A percentile compares a stretch with the other conserved stretches of the same genome.
phyloP scores from a whole-genome alignment of 2,797 vertebrate genomes.

The Erithacus rubecula region DNA sequence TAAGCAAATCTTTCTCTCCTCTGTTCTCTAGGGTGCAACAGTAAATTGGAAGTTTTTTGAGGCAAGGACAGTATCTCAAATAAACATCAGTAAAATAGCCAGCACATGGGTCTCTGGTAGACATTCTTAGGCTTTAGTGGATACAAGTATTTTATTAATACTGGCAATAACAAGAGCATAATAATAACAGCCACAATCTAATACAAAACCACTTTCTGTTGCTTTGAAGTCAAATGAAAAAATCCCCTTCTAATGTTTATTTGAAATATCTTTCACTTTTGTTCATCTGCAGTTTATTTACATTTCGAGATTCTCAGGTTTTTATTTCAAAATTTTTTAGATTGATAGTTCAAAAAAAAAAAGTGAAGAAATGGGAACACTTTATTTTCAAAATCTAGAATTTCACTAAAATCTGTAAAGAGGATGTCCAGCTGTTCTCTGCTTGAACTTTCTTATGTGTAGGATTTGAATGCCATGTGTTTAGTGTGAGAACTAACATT shows the following conservation, averaged over 20 bases:
- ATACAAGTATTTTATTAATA: constrained; percentile 33
- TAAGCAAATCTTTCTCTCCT: neutral
- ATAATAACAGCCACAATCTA: neutral
- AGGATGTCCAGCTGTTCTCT: neutral
- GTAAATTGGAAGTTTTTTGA: constrained; percentile 16
- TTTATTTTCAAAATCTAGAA: constrained; percentile 52
- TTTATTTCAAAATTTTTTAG: constrained; percentile 17
- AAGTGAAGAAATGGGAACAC: neutral
- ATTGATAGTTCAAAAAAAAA: neutral
- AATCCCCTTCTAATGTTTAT: neutral
- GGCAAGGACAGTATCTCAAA: constrained; percentile 29
- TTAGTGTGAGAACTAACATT: neutral
- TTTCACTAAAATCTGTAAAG: constrained; percentile 17
- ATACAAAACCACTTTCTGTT: neutral
- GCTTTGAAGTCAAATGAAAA: neutral
- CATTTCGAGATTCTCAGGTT: neutral
- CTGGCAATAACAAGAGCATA: neutral
- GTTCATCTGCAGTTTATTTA: constrained; percentile 29
- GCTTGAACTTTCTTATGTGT: neutral
- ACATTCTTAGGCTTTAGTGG: neutral
- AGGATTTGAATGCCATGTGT: neutral
- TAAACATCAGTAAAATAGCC: constrained; percentile 7
- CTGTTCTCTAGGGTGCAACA: neutral
- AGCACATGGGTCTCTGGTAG: neutral
- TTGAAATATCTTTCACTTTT: constrained; percentile 7